Base-by-base conservation (phyloP, 2,113 vertebrate species). In the Dicentrarchus labrax region DNA sequence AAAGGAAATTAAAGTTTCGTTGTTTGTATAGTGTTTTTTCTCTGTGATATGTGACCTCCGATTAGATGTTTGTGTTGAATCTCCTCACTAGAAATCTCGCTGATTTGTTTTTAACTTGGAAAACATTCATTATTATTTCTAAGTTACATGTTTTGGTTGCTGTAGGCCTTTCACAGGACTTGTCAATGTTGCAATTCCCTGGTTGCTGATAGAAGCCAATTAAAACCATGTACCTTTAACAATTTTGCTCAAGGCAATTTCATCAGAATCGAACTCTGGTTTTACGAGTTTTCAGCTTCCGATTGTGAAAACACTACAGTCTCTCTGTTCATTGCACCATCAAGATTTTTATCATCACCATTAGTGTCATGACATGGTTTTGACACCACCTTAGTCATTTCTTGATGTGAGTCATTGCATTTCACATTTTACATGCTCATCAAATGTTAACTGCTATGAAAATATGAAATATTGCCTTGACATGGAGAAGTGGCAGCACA, bases 391-490 rank as follows among this genome's bases (percentile, higher is more conserved):
- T 85, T 71, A 65, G 86, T 89, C 72, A 87, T 88, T 88, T 79
- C 72, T 39, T 64, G 79, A 85, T 80, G 48, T 83, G 85, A 83
- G 74, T 78, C 90, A 83, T 74, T 90, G 75, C 83, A 71, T 89
- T 86, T 91, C 82, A 83, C 79, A 89, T 90, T 86, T 80, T 68
- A 85, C 84, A 76, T 75, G 80, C 84, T 86, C 86, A 84, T 89
- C 78, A 82, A 86, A 86, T 71, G 86, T 85, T 91, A 90, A 83
- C 54, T 3, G 68, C 19, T 1, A 43, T 56, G 78, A 67, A 89
- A 88, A 80, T 70, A 36, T 91, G 82, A 93, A 84, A 84, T 76
- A 91, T 76, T 48, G 71, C 82, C 75, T 38, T 38, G 86, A 79
- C 76, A 62, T 0, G 60, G 39, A 38, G 66, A 78, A 51, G 78